Evolutionary conservation across 2,888 invertebrate genomes (phyloP).

Genomic region (Steinernema carpocapsae): DNA sequence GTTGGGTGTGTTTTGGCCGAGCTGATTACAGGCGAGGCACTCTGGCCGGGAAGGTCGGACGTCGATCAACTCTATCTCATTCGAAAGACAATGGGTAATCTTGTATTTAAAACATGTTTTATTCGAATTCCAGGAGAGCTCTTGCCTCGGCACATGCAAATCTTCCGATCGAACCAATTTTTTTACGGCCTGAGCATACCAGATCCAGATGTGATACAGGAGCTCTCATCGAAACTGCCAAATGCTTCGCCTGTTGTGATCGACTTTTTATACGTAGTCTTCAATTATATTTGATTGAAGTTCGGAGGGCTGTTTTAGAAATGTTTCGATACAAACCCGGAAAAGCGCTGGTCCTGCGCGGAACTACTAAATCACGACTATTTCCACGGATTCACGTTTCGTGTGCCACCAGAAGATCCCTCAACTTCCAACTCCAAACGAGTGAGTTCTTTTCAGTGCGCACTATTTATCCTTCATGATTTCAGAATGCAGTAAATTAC

Average conservation of each 20-base stretch:
- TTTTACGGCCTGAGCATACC: conserved; percentile 89
- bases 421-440: background rate
- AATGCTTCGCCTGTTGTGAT: conserved; percentile 77
- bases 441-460: conserved; percentile 15
- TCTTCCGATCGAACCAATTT: conserved; percentile 93
- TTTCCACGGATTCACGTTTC: conserved; percentile 75
- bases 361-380: conserved; percentile 87
- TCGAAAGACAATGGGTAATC: conserved; percentile 81
- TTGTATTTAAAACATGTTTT: no score
- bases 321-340: conserved; percentile 93
- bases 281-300: conserved; percentile 73
- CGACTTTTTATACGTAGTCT: conserved; percentile 77
- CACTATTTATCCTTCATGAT: background rate
- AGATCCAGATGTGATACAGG: conserved; percentile 82
- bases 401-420: conserved; percentile 25
- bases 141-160: conserved; percentile 89
- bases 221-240: conserved; percentile 85
- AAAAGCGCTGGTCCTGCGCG: conserved; percentile 87
- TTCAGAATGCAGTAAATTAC: conserved; percentile 14
- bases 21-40: conserved; percentile 76
- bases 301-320: conserved; percentile 74
- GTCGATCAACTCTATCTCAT: conserved; percentile 96
- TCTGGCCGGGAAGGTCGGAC: conserved; percentile 98
- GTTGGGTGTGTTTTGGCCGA: conserved; percentile 77
- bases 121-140: conserved; percentile 77